Evolutionary conservation across 2,888 invertebrate species (phyloP).

Genomic region (Platerodrilus igneus): DNA sequence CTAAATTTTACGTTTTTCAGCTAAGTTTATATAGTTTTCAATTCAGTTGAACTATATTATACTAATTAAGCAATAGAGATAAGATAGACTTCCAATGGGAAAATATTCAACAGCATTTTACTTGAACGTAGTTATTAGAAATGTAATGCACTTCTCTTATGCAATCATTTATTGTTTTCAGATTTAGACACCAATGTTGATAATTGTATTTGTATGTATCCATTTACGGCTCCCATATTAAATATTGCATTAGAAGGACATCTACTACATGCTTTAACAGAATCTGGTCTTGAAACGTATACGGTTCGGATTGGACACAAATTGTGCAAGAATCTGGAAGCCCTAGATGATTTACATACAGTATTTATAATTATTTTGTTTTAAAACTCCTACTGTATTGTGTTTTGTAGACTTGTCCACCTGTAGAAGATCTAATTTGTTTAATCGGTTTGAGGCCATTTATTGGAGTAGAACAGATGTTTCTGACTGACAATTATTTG

Average conservation of each 20-base stretch:
- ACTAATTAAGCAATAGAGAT: too few species aligned
- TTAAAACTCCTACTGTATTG: conserved; percentile 1
- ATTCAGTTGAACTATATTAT: too few species aligned
- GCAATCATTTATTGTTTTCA: conserved; percentile 21
- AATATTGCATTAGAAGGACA: conserved; percentile 63
- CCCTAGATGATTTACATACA: conserved; percentile 48
- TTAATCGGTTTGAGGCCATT: conserved; percentile 65
- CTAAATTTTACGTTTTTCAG: too few species aligned
- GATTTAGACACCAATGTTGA: conserved; percentile 38
- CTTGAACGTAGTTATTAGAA: conserved; percentile 3
- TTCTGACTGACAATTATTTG: conserved; percentile 51
- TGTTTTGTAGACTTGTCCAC: conserved; percentile 51
- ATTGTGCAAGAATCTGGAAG: conserved; percentile 50
- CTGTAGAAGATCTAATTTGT: conserved; percentile 58
- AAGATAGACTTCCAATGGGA: too few species aligned
- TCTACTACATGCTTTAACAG: conserved; percentile 68
- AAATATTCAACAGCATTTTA: background rate
- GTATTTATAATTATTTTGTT: conserved; percentile 31
- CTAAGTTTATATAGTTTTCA: too few species aligned
- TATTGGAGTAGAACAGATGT: conserved; percentile 56
- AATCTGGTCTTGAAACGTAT: conserved; percentile 72
- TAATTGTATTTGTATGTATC: conserved; percentile 61
- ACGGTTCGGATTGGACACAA: conserved; percentile 63
- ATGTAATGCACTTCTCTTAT: too few species aligned
- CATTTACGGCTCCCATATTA: conserved; percentile 66